These are phyloP conservation scores for Tenrec ecaudatus DNA, from an alignment of 2,113 vertebrate species.

Conservation along the genomic window DNA sequence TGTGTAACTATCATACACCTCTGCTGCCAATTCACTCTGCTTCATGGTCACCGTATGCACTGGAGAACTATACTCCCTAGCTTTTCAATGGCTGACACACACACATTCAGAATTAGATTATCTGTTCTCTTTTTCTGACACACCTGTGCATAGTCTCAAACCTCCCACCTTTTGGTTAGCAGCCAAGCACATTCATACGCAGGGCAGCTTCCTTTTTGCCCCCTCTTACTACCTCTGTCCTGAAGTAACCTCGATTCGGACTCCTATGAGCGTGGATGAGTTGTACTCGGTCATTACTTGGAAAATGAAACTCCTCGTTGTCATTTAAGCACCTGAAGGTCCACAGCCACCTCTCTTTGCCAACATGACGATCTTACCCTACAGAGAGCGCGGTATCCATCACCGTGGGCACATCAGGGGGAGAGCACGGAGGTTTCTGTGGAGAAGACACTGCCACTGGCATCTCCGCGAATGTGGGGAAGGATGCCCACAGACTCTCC, in stretches of 20 bases:
- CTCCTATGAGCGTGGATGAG: not conserved
- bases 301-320: not conserved
- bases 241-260: not conserved
- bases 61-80: not conserved
- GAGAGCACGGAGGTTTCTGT: no score
- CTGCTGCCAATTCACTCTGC: no score
- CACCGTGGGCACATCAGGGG: rapidly evolving
- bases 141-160: not conserved
- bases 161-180: not conserved
- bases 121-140: not conserved
- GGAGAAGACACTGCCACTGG: not conserved
- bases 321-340: not conserved
- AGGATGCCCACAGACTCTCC: not conserved
- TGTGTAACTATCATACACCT: no score
- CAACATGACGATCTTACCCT: rapidly evolving
- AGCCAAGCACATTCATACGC: not conserved
- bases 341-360: not conserved
- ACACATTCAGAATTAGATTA: not conserved
- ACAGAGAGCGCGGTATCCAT: not conserved
- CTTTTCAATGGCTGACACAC: not conserved
- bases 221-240: not conserved
- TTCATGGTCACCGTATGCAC: not conserved
- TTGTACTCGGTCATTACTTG: not conserved
- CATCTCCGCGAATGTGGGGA: not conserved
- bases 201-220: not conserved